Evolutionary conservation across 1,140 invertebrate genomes (phyloP).

Genomic region (Drosophila pectinifera): DNA sequence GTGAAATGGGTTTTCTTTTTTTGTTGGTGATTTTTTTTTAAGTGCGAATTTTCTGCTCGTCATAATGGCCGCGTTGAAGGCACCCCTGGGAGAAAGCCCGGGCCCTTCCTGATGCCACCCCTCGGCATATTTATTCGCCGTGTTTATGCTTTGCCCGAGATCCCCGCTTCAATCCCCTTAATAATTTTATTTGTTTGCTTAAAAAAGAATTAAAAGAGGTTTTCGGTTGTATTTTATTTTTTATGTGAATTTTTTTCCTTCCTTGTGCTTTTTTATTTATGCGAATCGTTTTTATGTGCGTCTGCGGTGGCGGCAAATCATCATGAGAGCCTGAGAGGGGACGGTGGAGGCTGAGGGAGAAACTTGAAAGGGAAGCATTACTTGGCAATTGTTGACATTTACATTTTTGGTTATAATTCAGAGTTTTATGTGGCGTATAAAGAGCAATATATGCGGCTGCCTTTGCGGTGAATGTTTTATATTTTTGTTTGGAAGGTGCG

Average conservation of each 20-base stretch:
- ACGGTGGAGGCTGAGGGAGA: not conserved
- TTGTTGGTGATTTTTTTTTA: conserved; percentile 1
- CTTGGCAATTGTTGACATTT: conserved; percentile 70
- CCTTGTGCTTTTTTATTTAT: conserved; percentile 41
- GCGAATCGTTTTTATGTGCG: conserved; percentile 75
- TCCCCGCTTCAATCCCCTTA: conserved; percentile 27
- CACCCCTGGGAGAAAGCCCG: conserved; percentile 55
- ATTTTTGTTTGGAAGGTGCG: not conserved
- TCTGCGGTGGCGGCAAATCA: conserved; percentile 49
- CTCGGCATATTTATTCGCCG: conserved; percentile 69
- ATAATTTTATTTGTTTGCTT: conserved; percentile 84
- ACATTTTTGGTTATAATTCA: conserved; percentile 63
- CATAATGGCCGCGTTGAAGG: conserved; percentile 70
- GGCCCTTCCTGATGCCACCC: conserved; percentile 1
- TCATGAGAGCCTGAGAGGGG: not conserved
- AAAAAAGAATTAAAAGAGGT: conserved; percentile 80
- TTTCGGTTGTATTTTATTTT: conserved; percentile 57
- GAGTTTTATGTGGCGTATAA: conserved; percentile 49
- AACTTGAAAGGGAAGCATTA: conserved; percentile 43
- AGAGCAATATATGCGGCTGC: conserved; percentile 29
- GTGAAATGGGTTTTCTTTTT: conserved; percentile 65
- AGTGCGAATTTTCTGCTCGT: conserved; percentile 55
- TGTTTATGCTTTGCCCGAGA: conserved; percentile 51
- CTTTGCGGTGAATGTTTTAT: conserved; percentile 10
- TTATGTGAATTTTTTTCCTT: conserved; percentile 18